Evolutionary conservation across 2,797 vertebrate genomes (phyloP), one percentile per base, ranked within the genome.

Genomic region (Halcyon leucocephala): DNA sequence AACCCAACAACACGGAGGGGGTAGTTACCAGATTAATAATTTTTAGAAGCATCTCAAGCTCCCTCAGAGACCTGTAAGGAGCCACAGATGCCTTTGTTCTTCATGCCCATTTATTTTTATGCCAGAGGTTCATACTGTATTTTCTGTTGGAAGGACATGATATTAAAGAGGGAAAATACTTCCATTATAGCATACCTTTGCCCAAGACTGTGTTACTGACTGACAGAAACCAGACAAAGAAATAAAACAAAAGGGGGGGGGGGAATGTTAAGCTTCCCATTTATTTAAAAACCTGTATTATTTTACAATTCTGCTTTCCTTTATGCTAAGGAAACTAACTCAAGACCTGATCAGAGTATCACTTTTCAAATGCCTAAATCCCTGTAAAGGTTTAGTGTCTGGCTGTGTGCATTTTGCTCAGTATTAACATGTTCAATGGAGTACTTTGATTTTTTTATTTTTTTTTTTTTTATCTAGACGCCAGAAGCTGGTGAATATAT

Each of bases 401-500:
- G 93, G 98, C 98, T 98, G 98, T 98, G 98, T 98, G 98, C 98
- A 97, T 98, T 98, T 98, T 98, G 98, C 98, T 98, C 97, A 95
- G 98, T 98, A 98, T 98, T 98, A 98, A 98, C 98, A 98, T 98
- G 98, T 98, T 98, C 98, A 98, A 98, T 98, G 97, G 98, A 98
- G 97, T 97, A 98, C 98, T 98, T 98, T 98, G 98, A 98, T 98
- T 97, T 96, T n/a, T 54, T 71, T 52, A 28, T 97, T 97, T 98
- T 97, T 97, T 95, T 97, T 98, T 98, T 98, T 98, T 98, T 98
- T 97, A 97, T 98, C 98, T 98, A 97, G 98, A 98, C 96, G 97
- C 98, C 98, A 98, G 98, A 98, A 98, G 98, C 98, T 97, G 98
- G 98, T 97, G 98, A 98, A 98, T 98, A 98, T 98, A 98, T 98